Conservation (phyloP, 2,797 vertebrate species). For the Diceros bicornis region DNA sequence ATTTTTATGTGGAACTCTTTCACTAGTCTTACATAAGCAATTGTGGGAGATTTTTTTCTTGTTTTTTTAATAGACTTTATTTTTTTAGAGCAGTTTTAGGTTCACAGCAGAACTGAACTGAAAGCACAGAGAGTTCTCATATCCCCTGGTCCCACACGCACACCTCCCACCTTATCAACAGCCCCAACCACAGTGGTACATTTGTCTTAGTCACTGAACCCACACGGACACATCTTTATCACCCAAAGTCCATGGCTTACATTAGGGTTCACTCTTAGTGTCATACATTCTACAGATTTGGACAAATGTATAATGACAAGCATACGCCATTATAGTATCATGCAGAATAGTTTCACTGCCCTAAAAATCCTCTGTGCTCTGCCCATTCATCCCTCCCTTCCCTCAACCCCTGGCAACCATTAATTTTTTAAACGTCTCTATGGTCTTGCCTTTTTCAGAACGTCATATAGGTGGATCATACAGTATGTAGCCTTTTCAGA, state of each 20-base stretch:
- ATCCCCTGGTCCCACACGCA: not conserved
- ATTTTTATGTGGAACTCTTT: not conserved
- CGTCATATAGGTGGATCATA: not conserved
- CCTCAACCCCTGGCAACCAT: not conserved
- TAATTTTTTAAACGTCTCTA: not conserved
- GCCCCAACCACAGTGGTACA: not conserved
- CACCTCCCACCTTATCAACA: not conserved
- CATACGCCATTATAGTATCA: not conserved
- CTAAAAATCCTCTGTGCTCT: not conserved
- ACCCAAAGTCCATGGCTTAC: not conserved
- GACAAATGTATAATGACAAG: not conserved
- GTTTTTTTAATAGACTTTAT: not conserved
- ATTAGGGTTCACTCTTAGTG: not conserved
- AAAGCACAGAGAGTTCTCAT: not conserved
- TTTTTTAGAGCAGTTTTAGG: constrained; percentile 7
- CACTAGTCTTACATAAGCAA: not conserved
- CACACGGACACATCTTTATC: not conserved
- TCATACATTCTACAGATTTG: not conserved
- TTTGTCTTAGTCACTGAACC: not conserved
- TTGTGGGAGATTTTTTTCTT: not conserved
- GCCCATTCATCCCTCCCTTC: not conserved
- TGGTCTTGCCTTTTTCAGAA: not conserved
- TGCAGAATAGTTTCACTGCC: not conserved
- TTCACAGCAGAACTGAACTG: not conserved
- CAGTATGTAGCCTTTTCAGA: not conserved